Evolutionary conservation across 2,888 invertebrate species (phyloP).

Genomic region (Girardia tigrina): DNA sequence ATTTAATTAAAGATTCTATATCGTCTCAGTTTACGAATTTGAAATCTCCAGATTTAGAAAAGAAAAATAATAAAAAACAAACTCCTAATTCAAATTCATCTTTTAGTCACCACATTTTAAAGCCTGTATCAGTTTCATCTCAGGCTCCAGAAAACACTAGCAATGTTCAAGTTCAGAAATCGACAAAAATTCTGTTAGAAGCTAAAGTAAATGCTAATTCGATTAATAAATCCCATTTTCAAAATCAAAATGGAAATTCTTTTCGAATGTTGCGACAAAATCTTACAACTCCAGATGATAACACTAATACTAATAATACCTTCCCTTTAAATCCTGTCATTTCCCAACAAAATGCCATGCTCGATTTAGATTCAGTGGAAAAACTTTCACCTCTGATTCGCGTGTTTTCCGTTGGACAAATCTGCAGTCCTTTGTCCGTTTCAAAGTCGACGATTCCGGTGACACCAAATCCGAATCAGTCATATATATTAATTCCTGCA

Average conservation of each 20-base stretch:
- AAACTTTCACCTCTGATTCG: background rate
- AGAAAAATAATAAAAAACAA: background rate
- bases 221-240: background rate
- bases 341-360: background rate
- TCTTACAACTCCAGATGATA: background rate
- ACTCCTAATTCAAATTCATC: conserved; percentile 7
- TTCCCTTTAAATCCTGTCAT: background rate
- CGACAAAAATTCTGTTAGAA: conserved; percentile 10
- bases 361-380: background rate
- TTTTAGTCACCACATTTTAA: background rate
- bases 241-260: conserved; percentile 5
- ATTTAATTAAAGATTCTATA: background rate
- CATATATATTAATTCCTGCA: conserved; percentile 2
- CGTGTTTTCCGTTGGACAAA: conserved; percentile 10
- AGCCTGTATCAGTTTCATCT: background rate
- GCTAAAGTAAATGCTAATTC: background rate
- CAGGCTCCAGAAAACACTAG: background rate
- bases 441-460: background rate
- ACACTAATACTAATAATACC: background rate
- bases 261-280: conserved; percentile 5
- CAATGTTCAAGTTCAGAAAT: background rate
- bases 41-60: background rate
- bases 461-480: background rate
- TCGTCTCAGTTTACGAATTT: background rate
- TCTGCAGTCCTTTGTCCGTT: background rate